Evolutionary conservation across 2,797 vertebrate genomes (phyloP), one percentile per base, ranked within the genome.

Genomic region (Siniperca obscura): DNA sequence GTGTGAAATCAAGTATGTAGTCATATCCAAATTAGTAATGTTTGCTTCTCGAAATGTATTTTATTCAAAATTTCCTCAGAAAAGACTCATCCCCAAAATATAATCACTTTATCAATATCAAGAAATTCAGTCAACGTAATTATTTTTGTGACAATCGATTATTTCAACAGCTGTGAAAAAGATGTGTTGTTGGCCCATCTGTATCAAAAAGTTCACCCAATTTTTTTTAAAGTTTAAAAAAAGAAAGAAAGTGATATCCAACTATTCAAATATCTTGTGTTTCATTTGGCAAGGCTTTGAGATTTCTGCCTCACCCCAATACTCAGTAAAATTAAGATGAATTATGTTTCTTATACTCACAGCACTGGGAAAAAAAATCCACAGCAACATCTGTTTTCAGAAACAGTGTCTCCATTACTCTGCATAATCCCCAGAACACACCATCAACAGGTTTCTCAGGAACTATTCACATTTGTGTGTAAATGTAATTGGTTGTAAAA

Each of bases 401-500:
- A 60, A 25, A 55, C 57, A 38, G 10, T 46, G 42, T 68, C 19
- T 85, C 44, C 22, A 55, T 78, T 70, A 40, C 53, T 81, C 46
- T 14, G 48, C 42, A 82, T 44, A 68, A 70, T 70, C 57, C 65
- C 19, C 65, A 50, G 7, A 57, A 52, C 55, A 73, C n/a, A 40
- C 11, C 10, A 40, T 62, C 74, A 59, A 38, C 46, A 70, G 5
- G 14, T 59, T 71, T 74, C 56, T 22, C 11, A 62, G 12, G 34
- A 73, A 71, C 27, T 14, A 5, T 65, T 65, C 64, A 19, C 67
- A 64, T 36, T 16, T 76, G 22, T 50, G 56, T 69, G 27, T 69
- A 48, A 70, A 80, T 80, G 53, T 38, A 80, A 65, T 46, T 30
- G 57, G 65, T 66, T 40, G 46, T 48, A 40, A 57, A 76, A 69